These are phyloP conservation scores for Porites lobata DNA, from an alignment of 92 coral and sea anemone species.

Conservation along the genomic window DNA sequence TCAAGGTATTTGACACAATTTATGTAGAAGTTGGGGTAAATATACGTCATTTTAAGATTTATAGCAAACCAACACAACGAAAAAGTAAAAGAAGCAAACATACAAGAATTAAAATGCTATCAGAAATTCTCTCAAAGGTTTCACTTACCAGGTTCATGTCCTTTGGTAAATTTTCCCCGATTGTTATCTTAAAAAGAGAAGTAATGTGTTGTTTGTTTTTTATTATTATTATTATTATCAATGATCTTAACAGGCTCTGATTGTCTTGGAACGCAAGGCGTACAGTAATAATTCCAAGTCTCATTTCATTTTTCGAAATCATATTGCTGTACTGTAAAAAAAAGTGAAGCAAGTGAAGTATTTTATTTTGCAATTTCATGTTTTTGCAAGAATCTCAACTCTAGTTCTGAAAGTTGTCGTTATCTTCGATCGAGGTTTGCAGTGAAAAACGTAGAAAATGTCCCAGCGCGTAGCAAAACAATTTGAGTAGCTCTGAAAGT, in stretches of 20 bases:
- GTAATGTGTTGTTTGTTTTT: background rate
- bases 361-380: background rate
- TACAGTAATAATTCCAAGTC: background rate
- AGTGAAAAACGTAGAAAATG: background rate
- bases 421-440: background rate
- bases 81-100: too few relatives aligned
- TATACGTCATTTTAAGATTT: too few relatives aligned
- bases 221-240: background rate
- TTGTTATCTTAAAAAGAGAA: constrained; percentile 8
- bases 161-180: background rate
- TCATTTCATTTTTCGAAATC: background rate
- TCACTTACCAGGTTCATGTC: constrained; percentile 10
- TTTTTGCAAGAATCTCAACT: background rate
- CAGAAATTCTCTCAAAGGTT: background rate
- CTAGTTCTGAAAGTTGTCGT: background rate
- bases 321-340: too few relatives aligned
- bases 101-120: too few relatives aligned
- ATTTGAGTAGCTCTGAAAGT: background rate
- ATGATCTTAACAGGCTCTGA: too few relatives aligned
- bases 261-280: too few relatives aligned
- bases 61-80: too few relatives aligned
- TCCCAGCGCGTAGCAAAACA: background rate
- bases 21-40: too few relatives aligned
- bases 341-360: background rate
- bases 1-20: too few relatives aligned